Conservation (phyloP, 2,797 vertebrate genomes). For the Chloroceryle amazona region DNA sequence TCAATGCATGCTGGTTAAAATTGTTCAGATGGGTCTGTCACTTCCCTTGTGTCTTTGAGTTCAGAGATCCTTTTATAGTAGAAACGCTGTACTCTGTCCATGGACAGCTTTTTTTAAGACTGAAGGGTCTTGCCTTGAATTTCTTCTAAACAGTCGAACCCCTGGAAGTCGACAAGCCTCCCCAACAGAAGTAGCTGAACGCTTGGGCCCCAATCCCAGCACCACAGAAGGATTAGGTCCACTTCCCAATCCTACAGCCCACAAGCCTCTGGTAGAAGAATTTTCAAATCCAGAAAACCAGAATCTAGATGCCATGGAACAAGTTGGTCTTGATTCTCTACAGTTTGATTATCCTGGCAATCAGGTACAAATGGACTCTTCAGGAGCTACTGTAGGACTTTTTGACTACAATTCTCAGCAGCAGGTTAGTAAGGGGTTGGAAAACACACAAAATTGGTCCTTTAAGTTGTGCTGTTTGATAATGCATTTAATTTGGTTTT, state of each 20-base stretch:
- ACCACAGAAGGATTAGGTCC: constrained; percentile 91
- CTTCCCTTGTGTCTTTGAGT: not conserved
- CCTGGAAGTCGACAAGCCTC: constrained; percentile 97
- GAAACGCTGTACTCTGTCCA: not conserved
- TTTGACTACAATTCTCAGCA: constrained; percentile 98
- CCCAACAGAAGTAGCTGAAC: constrained; percentile 95
- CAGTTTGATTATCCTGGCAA: constrained; percentile 98
- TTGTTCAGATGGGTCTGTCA: not conserved
- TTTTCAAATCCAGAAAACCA: constrained; percentile 94
- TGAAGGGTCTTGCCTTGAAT: constrained; percentile 40
- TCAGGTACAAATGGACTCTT: constrained; percentile 97
- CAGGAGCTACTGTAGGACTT: constrained; percentile 92
- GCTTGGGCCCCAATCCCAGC: constrained; percentile 90
- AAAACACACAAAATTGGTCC: not conserved
- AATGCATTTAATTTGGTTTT: not conserved
- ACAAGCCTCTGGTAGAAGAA: constrained; percentile 91
- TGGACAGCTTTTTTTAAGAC: not conserved
- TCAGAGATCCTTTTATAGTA: not conserved
- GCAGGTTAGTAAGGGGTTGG: constrained; percentile 80
- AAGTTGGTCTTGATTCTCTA: constrained; percentile 93
- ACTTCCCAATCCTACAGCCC: constrained; percentile 88
- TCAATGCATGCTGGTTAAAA: not conserved
- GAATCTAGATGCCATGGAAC: constrained; percentile 96
- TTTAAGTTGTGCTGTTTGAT: not conserved
- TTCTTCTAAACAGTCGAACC: constrained; percentile 86